Conservation (phyloP, 1,140 invertebrate species). For the Matsumurasca onukii region DNA sequence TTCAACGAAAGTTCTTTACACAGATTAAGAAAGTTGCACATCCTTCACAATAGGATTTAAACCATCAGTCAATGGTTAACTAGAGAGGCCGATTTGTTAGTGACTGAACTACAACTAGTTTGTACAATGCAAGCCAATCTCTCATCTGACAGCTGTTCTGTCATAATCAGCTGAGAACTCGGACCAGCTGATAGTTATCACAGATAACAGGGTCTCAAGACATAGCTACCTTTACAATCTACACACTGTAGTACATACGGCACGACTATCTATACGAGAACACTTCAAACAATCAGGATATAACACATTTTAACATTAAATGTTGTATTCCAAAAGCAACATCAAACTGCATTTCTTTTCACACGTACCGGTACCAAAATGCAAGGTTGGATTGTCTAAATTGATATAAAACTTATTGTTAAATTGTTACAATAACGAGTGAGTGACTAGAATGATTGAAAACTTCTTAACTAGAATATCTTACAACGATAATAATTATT, state of each 20-base stretch:
- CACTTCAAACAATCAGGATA: slow-evolving; percentile 7
- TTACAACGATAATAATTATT: neutral
- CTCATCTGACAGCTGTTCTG: no score
- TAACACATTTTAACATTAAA: slow-evolving; percentile 11
- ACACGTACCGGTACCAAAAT: neutral
- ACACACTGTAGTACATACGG: no score
- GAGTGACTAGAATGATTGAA: slow-evolving; percentile 11
- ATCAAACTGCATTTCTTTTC: slow-evolving; percentile 3
- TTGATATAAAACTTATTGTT: neutral
- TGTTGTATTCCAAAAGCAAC: slow-evolving; percentile 17
- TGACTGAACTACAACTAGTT: no score
- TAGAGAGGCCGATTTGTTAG: no score
- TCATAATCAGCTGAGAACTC: no score
- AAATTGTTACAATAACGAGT: neutral
- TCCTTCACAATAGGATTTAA: no score
- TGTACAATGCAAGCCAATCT: no score
- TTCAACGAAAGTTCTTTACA: no score
- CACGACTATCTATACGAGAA: slow-evolving; percentile 12
- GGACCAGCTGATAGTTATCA: slow-evolving; percentile 7
- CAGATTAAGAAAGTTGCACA: no score
- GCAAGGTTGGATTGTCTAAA: slow-evolving; percentile 9
- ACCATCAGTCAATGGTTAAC: no score
- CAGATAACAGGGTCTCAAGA: neutral
- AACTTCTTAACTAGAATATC: slow-evolving; percentile 4
- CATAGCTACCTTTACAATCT: slow-evolving; percentile 11